A percentile compares a stretch with the other conserved stretches of the same genome.
Evolutionary conservation across 35 echinoderm and acorn worm species (phyloP).

Genomic region (Strongylocentrotus purpuratus): DNA sequence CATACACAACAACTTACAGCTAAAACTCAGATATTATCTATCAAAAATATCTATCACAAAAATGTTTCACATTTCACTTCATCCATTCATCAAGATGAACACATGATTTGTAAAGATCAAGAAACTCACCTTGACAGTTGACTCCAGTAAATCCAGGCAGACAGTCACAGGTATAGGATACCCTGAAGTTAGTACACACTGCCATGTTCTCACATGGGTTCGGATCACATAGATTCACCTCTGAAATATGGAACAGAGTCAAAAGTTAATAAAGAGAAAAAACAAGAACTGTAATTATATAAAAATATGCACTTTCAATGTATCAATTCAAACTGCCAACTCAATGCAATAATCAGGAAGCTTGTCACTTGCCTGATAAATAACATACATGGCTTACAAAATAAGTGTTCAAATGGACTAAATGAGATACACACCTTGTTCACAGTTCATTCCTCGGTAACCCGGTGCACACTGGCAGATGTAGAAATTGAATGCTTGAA

Average conservation of each 20-base stretch:
- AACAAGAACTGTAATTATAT: background rate
- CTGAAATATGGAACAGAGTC: constrained; percentile 31
- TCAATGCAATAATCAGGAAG: background rate
- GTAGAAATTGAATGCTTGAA: constrained; percentile 38
- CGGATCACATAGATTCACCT: constrained; percentile 53
- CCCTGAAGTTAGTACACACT: constrained; percentile 48
- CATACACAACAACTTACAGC: no score
- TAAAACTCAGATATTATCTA: no score
- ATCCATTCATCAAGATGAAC: no score
- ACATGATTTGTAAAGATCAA: background rate
- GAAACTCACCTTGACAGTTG: constrained; percentile 65
- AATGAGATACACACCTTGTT: constrained; percentile 42
- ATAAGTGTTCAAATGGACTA: background rate
- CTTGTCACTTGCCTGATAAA: background rate
- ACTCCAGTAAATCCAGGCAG: constrained; percentile 58
- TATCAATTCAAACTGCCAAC: no score
- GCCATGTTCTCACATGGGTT: constrained; percentile 83
- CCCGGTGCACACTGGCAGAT: constrained; percentile 64
- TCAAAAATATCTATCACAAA: no score
- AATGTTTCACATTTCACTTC: no score
- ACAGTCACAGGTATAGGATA: constrained; percentile 68
- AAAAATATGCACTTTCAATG: background rate
- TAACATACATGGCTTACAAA: background rate
- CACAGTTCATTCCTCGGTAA: constrained; percentile 56
- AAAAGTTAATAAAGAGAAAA: background rate